Base-by-base conservation (phyloP, 2,113 vertebrate species). In the Petrocephalus zakoni region DNA sequence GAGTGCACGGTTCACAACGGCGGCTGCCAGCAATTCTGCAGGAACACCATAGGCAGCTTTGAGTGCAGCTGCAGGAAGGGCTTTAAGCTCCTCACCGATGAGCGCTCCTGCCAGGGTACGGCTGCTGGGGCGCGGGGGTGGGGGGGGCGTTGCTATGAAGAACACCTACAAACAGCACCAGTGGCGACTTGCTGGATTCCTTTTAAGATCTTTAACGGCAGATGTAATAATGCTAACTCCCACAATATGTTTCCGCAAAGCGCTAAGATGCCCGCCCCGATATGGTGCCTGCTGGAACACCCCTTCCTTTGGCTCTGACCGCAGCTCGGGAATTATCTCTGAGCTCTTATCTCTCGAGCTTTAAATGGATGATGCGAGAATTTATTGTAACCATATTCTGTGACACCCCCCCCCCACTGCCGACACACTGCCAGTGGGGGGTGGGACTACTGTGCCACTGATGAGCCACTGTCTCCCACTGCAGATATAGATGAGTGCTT, bases 401-500 rank as follows among this genome's bases (percentile, higher is more conserved):
- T 75, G 29, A 37, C 29, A 17, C n/a, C n/a, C 22, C 56, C 56
- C 58, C 21, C 0, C 6, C 56, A 0, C 58, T 0, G 29, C 64
- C 64, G 15, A 47, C 42, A 47, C 81, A 22, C 22, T 46, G 42
- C 81, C 81, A 83, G 17, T 49, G 86, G 86, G n/a, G 56, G 46
- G 56, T 87, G 61, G 9, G n/a, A 68, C 19, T 10, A 52, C 49
- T 29, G 17, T 21, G 13, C 49, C 29, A 34, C 42, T 94, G 78
- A 91, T 91, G 89, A 88, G 91, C 87, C 56, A 75, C 85, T 92
- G 90, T 90, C 92, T 93, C 61, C 94, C 92, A 95, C 95, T 96
- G 91, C 96, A 99, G 98, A 99, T 96, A 94, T 99, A 89, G 98
- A 99, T 22, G 98, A 99, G 92, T 99, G 98, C 94, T 98, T 96